Percentiles rank a stretch among this genome's conserved stretches.
Evolutionary conservation across 2,797 vertebrate genomes (phyloP).

Genomic region (Pantherophis alleghaniensis): DNA sequence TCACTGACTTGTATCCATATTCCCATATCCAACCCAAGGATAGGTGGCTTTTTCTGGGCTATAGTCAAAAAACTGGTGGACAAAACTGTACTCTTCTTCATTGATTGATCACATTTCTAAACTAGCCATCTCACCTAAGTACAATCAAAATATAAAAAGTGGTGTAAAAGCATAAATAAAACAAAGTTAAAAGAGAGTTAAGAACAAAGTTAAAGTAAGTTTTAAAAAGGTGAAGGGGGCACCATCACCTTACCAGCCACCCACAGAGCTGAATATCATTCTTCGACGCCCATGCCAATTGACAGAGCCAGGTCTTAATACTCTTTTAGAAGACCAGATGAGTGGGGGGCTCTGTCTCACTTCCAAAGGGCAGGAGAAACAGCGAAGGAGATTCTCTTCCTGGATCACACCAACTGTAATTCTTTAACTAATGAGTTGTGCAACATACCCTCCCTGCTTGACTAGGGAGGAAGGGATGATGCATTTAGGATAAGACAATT

Average conservation of each 20-base stretch:
- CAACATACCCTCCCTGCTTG: neutral
- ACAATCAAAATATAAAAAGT: neutral
- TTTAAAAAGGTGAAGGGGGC: neutral
- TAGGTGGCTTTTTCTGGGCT: neutral
- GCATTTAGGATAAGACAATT: neutral
- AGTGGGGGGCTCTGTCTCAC: no score
- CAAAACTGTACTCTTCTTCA: neutral
- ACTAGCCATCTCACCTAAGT: neutral
- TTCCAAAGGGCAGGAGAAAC: neutral
- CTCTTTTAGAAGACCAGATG: neutral
- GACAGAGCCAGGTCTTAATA: neutral
- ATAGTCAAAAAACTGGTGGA: neutral
- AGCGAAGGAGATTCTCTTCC: neutral
- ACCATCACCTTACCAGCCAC: neutral
- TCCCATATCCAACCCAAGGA: neutral
- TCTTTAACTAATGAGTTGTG: neutral
- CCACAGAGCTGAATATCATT: neutral
- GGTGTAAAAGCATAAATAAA: neutral
- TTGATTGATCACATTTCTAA: neutral
- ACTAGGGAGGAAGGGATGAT: neutral
- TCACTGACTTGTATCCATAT: neutral
- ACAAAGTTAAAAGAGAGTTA: neutral
- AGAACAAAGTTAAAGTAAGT: neutral
- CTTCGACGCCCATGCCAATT: neutral
- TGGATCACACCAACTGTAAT: neutral